These are phyloP conservation scores for Saturnia japonica DNA, from an alignment of 2,888 invertebrate species.

Conservation along the genomic window DNA sequence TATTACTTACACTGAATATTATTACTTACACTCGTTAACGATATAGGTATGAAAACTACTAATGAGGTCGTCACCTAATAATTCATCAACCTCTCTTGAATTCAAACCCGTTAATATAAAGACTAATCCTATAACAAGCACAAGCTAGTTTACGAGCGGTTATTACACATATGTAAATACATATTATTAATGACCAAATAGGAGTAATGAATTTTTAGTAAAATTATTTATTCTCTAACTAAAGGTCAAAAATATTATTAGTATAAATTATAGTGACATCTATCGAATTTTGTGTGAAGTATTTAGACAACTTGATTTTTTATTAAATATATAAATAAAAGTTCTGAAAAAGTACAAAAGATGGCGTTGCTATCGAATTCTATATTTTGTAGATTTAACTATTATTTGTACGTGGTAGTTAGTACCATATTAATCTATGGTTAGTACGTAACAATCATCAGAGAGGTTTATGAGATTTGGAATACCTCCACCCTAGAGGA, in stretches of 20 bases:
- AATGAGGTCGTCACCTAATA: too few species aligned
- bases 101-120: background rate
- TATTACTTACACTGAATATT: background rate
- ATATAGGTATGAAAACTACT: background rate
- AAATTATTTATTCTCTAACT: too few species aligned
- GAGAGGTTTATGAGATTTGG: too few species aligned
- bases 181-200: too few species aligned
- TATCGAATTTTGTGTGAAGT: background rate
- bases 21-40: background rate
- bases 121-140: background rate
- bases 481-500: too few species aligned
- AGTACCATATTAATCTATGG: too few species aligned
- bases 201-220: too few species aligned
- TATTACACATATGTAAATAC: too few species aligned
- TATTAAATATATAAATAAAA: background rate
- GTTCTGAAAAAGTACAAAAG: background rate
- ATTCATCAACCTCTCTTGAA: too few species aligned
- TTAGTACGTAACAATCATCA: too few species aligned
- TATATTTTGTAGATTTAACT: background rate
- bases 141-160: background rate
- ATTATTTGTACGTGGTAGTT: too few species aligned
- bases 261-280: background rate
- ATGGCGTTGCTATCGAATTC: background rate
- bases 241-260: too few species aligned
- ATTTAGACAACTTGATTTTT: background rate